phyloP scores from a whole-genome alignment of 2,797 vertebrate genomes.

The Amphiprion clarkii region DNA sequence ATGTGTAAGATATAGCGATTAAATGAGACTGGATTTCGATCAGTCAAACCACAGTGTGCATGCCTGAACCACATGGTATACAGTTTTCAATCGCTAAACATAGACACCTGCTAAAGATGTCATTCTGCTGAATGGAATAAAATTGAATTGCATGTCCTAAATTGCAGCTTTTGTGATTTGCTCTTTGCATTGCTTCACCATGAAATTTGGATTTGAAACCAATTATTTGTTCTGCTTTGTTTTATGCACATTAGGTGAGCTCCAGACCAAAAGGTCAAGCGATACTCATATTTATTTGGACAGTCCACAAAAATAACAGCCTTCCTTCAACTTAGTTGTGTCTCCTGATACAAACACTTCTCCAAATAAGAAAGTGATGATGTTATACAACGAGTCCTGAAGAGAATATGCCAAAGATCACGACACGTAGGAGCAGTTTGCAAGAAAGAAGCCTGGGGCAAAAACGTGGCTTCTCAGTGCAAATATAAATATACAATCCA shows the following conservation, averaged over 20 bases:
- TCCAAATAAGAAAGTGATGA: constrained; percentile 42
- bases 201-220: no score
- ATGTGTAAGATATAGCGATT: no score
- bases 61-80: no score
- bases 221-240: background rate
- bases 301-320: background rate
- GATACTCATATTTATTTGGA: constrained; percentile 8
- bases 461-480: constrained; percentile 22
- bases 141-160: no score
- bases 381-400: constrained; percentile 52
- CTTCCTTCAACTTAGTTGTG: constrained; percentile 18
- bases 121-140: no score
- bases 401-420: constrained; percentile 38
- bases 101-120: no score
- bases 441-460: constrained; percentile 44
- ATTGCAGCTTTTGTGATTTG: no score
- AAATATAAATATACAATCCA: constrained; percentile 40
- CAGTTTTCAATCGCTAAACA: no score
- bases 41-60: no score
- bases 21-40: no score
- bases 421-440: constrained; percentile 34
- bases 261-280: constrained; percentile 9
- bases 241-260: background rate
- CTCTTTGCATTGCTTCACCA: no score
- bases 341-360: constrained; percentile 21